Base-by-base conservation (phyloP, 1,140 invertebrate genomes). In the Hermetia illucens region DNA sequence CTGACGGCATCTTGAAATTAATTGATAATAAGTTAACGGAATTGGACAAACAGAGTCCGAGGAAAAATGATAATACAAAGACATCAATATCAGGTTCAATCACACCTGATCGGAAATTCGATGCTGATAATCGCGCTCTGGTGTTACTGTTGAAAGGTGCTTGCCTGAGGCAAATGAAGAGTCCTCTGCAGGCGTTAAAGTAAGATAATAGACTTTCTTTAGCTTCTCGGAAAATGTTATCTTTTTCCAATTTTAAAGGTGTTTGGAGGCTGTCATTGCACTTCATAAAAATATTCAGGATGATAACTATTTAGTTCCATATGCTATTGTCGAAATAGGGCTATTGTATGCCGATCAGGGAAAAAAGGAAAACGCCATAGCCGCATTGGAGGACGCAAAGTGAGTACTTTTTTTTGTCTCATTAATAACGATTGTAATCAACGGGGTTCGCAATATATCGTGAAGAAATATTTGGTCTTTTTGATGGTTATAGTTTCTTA, bases 221-320 rank as follows among this genome's bases (percentile, higher is more conserved):
- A 32, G 8, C 12, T 21, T 17, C 9, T 25, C 2, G n/a, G 9
- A 38, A 30, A 30, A 32, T 15, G 13, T 9, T 32, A 32, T 12
- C 6, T 17, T 13, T 34, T 34, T 34, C 4, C 16, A 27, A 27
- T 27, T 12, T 31, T 31, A 12, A 17, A 52, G 50, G 48, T 83
- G 76, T 55, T 72, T 92, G 21, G 68, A 66, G 44, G 68, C 71
- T 43, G 74, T 87, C 15, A 62, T 77, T 44, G 58, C 59, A 38
- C 63, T 83, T 44, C 83, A 88, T 48, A 84, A 81, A 48, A 70
- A 76, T 35, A 72, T 95, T 18, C 78, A 80, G 41, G 79, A 85
- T 42, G 89, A 95, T 57, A 71, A 70, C 1, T 93, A 88, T 61
- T 57, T 96, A 16, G 64, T 87, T 20, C 90, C 93, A 4, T 94